These are phyloP conservation scores for Neogobius melanostomus DNA, from an alignment of 2,113 vertebrate species.

Conservation along the genomic window DNA sequence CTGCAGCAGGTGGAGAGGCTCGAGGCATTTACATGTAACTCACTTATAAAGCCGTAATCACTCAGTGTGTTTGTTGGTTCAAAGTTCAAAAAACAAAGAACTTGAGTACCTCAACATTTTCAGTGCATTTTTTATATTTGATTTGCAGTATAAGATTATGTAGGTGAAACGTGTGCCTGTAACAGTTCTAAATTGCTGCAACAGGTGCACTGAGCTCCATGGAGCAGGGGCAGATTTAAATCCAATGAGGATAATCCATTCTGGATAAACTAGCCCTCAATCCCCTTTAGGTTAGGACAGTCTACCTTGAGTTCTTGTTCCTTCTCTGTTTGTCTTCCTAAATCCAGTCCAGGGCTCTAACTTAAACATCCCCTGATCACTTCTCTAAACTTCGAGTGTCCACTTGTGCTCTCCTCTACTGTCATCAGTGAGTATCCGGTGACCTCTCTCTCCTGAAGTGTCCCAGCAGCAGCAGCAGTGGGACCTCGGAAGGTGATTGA, in stretches of 20 bases:
- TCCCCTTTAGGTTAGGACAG: slow-evolving; percentile 37
- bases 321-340: slow-evolving; percentile 34
- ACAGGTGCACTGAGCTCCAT: slow-evolving; percentile 51
- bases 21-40: slow-evolving; percentile 55
- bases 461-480: slow-evolving; percentile 35
- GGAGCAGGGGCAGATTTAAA: slow-evolving; percentile 44
- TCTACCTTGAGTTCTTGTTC: slow-evolving; percentile 26
- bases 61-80: neutral
- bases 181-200: slow-evolving; percentile 33
- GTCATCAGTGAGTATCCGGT: slow-evolving; percentile 57
- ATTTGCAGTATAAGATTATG: too few relatives aligned
- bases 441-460: slow-evolving; percentile 50
- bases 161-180: slow-evolving; percentile 17
- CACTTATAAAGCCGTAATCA: slow-evolving; percentile 22
- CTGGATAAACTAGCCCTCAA: slow-evolving; percentile 53
- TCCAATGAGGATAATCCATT: slow-evolving; percentile 65
- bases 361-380: neutral
- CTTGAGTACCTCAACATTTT: neutral
- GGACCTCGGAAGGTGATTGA: slow-evolving; percentile 70
- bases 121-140: neutral
- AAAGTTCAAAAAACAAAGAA: neutral
- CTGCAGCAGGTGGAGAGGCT: slow-evolving; percentile 59
- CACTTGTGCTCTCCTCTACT: slow-evolving; percentile 47
- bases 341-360: slow-evolving; percentile 34
- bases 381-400: slow-evolving; percentile 23